Evolutionary conservation across 1,140 invertebrate genomes (phyloP), one percentile per base, ranked within the genome.

Genomic region (Leptonema lineaticorne): DNA sequence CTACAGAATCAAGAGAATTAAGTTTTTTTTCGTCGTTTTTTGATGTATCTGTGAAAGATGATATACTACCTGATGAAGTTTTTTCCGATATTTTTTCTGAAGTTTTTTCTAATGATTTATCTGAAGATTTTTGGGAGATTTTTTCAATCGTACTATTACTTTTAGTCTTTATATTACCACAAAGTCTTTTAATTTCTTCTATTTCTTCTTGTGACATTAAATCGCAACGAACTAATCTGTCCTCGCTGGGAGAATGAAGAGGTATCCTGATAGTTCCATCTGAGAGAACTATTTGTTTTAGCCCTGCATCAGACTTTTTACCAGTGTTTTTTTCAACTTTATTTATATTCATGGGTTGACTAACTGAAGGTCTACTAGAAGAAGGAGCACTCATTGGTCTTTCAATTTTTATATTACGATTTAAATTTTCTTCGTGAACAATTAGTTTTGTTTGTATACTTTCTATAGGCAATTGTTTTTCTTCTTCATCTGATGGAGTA

Each of bases 401-500:
- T 62, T 73, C 71, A 20, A 69, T 60, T 68, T 68, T 70, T 9
- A 73, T 59, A 56, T 73, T 65, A 27, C 64, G 41, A 18, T 57
- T 3, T 27, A 18, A 24, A 27, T 50, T 46, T 18, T 69, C 71
- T 37, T 73, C 71, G 4, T 46, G 37, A 9, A 65, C 20, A 22
- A 22, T 62, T 22, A 11, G 30, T 63, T 68, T 73, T 20, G 33
- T 62, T 30, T 29, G 28, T 5, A 64, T 27, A 46, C 64, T 72
- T 59, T 69, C 71, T 29, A 26, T 64, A 14, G 22, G 16, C 53
- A 37, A 30, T 22, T 45, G 62, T 37, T 73, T 76, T 63, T 83
- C 77, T 48, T 84, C 80, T 68, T 88, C 87, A 68, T 87, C 85
- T 0, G 86, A 86, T n/a, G 87, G 87, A 7, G 87, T 88, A 59